Percentiles rank a stretch among this genome's conserved stretches.
Evolutionary conservation across 2,797 vertebrate genomes (phyloP).

Genomic region (Salmo trutta): DNA sequence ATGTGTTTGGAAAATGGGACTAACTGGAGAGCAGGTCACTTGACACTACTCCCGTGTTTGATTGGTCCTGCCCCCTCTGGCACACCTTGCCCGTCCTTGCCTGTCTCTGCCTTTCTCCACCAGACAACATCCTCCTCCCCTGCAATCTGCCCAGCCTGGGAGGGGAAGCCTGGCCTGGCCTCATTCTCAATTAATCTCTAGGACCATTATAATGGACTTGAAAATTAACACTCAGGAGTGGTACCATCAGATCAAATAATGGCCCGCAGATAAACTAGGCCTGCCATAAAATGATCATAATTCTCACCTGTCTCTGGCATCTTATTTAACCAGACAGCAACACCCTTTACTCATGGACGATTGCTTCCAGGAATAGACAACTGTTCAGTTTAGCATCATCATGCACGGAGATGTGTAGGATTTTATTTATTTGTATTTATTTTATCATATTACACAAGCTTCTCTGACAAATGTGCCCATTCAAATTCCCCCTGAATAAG

Average conservation of each 20-base stretch:
- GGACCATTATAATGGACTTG: not conserved
- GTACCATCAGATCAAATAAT: not conserved
- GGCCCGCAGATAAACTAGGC: not conserved
- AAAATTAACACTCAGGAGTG: not conserved
- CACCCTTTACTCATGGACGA: not conserved
- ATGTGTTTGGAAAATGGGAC: not conserved
- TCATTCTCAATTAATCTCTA: not conserved
- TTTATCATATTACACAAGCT: not conserved
- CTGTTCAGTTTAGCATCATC: not conserved
- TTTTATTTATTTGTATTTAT: not conserved
- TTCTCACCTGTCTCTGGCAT: not conserved
- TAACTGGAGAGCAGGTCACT: not conserved
- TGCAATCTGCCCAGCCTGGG: conserved; percentile 8
- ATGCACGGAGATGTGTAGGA: not conserved
- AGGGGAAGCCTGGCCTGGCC: not conserved
- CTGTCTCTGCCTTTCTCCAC: not conserved
- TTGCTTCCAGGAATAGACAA: not conserved
- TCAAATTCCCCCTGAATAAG: conserved; percentile 4
- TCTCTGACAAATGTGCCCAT: conserved; percentile 4
- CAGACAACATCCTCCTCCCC: conserved; percentile 4
- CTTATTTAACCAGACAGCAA: not conserved
- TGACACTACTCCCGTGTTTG: not conserved
- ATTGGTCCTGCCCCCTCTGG: not conserved
- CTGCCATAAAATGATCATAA: not conserved
- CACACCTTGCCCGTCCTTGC: not conserved